Percentiles rank a stretch among this genome's conserved stretches.
Conservation (phyloP, 2,888 invertebrate genomes). For the Girardia tigrina region DNA sequence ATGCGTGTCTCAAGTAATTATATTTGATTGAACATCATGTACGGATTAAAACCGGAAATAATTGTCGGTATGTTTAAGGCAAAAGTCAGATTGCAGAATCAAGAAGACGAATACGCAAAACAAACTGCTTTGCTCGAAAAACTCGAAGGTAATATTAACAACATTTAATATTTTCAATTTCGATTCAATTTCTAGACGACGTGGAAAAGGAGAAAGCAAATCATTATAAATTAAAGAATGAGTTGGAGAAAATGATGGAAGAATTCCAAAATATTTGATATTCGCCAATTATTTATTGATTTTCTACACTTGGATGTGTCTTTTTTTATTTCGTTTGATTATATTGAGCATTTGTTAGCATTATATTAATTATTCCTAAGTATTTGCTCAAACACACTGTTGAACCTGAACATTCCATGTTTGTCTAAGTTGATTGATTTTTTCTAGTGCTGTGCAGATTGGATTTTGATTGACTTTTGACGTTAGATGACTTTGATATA, state of each 20-base stretch:
- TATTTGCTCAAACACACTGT: too few species aligned
- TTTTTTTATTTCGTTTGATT: background rate
- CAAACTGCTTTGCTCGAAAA: background rate
- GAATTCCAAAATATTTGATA: slow-evolving; percentile 1
- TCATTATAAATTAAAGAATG: slow-evolving; percentile 7
- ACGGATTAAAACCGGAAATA: too few species aligned
- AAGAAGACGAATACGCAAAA: background rate
- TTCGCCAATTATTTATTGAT: background rate
- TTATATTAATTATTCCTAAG: background rate
- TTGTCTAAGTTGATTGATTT: too few species aligned
- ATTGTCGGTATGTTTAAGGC: too few species aligned
- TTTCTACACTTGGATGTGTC: background rate
- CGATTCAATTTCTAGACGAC: background rate
- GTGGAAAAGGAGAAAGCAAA: slow-evolving; percentile 12
- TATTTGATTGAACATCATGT: too few species aligned
- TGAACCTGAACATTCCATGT: too few species aligned
- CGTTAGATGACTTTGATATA: too few species aligned
- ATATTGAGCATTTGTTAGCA: slow-evolving; percentile 15
- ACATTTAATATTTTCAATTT: background rate
- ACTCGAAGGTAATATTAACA: background rate
- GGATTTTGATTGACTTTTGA: too few species aligned
- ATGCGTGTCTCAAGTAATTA: too few species aligned
- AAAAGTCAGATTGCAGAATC: background rate
- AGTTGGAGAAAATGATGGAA: slow-evolving; percentile 8
- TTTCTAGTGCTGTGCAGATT: too few species aligned